These are phyloP conservation scores for Amblyopsis rosae DNA, from an alignment of 2,113 vertebrate genomes.

Conservation along the genomic window DNA sequence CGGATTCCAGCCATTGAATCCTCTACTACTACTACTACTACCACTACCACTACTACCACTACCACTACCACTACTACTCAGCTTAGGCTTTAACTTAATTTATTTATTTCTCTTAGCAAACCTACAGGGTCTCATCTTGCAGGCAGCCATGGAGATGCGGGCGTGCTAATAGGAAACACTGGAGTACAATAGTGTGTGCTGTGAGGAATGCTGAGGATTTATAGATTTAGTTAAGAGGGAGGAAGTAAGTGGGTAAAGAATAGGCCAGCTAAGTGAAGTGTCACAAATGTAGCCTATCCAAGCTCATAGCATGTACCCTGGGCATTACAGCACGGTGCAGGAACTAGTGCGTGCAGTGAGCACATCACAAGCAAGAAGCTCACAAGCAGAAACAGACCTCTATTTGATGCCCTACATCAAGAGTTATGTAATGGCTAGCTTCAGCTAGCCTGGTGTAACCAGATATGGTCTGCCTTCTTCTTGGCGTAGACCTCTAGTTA, in stretches of 20 bases:
- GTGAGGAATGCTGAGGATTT: slow-evolving; percentile 40
- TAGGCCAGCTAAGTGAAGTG: slow-evolving; percentile 10
- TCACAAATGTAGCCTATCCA: slow-evolving; percentile 2
- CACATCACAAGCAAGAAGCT: slow-evolving; percentile 39
- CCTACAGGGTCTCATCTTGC: slow-evolving; percentile 29
- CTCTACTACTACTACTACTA: too few relatives aligned
- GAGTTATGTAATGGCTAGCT: slow-evolving; percentile 62
- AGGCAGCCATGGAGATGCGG: slow-evolving; percentile 23
- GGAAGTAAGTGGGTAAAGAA: slow-evolving; percentile 25
- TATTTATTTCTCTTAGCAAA: slow-evolving; percentile 33
- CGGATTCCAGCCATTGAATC: too few relatives aligned
- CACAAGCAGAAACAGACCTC: slow-evolving; percentile 52
- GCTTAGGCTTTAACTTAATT: slow-evolving; percentile 14
- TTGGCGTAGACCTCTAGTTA: too few relatives aligned
- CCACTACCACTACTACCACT: too few relatives aligned
- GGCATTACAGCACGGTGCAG: slow-evolving; percentile 11
- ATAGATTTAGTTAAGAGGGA: slow-evolving; percentile 22
- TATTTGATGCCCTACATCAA: slow-evolving; percentile 61
- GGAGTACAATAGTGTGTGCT: slow-evolving; percentile 13
- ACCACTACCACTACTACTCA: too few relatives aligned
- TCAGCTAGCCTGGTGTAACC: slow-evolving; percentile 7
- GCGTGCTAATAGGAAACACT: slow-evolving; percentile 29
- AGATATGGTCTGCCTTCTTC: neutral
- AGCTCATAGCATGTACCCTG: neutral
- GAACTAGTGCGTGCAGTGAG: slow-evolving; percentile 11